These are phyloP conservation scores for Scotopteryx bipunctaria DNA, from an alignment of 2,888 invertebrate species.

Conservation along the genomic window DNA sequence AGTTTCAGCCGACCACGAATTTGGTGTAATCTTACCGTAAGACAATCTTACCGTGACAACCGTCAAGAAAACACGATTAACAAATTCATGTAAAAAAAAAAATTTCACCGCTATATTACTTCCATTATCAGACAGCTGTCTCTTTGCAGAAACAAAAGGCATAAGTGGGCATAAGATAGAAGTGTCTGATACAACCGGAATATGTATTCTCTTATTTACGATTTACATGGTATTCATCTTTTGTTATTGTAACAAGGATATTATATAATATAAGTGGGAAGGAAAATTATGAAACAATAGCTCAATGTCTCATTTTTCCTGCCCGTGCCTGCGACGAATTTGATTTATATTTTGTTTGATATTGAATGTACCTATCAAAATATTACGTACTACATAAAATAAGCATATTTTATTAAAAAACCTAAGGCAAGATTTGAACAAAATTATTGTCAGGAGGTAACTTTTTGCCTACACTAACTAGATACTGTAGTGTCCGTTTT, in stretches of 20 bases:
- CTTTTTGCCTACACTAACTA: too few relatives aligned
- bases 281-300: conserved; percentile 32
- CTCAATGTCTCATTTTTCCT: conserved; percentile 31
- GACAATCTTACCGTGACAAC: too few relatives aligned
- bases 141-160: neutral
- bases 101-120: too few relatives aligned
- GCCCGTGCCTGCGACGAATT: conserved; percentile 2
- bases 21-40: too few relatives aligned
- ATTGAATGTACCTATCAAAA: neutral
- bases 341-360: conserved; percentile 14
- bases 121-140: neutral
- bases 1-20: too few relatives aligned
- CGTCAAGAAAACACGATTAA: too few relatives aligned
- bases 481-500: too few relatives aligned
- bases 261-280: conserved; percentile 17
- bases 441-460: too few relatives aligned
- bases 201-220: conserved; percentile 30
- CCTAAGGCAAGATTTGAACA: too few relatives aligned
- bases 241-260: conserved; percentile 30
- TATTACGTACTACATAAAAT: too few relatives aligned
- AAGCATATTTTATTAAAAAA: too few relatives aligned
- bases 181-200: conserved; percentile 27
- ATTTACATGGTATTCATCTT: conserved; percentile 31
- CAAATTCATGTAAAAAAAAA: too few relatives aligned
- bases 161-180: conserved; percentile 12